phyloP scores from a whole-genome alignment of 2,888 invertebrate genomes.

The Agyllia agylla region DNA sequence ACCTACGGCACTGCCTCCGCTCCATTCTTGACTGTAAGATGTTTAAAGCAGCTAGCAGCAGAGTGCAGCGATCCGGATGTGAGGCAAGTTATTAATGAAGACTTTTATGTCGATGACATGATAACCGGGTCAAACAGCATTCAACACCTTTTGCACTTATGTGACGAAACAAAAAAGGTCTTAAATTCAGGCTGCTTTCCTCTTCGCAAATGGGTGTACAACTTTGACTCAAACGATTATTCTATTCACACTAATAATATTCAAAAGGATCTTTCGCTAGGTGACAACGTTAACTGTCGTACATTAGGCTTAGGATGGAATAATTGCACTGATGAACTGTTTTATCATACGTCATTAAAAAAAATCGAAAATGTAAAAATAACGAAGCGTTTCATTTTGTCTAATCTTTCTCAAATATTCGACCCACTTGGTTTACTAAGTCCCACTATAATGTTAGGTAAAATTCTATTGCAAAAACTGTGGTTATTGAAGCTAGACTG shows the following conservation, averaged over 20 bases:
- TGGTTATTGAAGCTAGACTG: conserved; percentile 52
- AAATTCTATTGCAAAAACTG: conserved; percentile 52
- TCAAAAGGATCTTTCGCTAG: conserved; percentile 17
- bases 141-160: background rate
- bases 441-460: conserved; percentile 43
- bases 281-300: conserved; percentile 32
- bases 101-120: conserved; percentile 77
- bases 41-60: conserved; percentile 61
- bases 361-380: background rate
- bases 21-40: conserved; percentile 70
- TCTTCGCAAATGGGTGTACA: conserved; percentile 40
- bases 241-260: background rate
- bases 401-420: conserved; percentile 67
- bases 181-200: conserved; percentile 40
- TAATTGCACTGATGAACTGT: conserved; percentile 36
- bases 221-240: background rate
- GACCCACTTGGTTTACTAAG: conserved; percentile 73
- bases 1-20: conserved; percentile 73
- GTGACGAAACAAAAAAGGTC: background rate
- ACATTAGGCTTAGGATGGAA: conserved; percentile 58
- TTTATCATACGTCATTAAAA: conserved; percentile 37
- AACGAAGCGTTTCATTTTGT: conserved; percentile 57
- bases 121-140: conserved; percentile 61
- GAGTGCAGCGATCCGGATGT: conserved; percentile 55
- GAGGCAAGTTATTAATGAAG: conserved; percentile 51